Evolutionary conservation across 1,140 invertebrate genomes (phyloP), one percentile per base, ranked within the genome.

Genomic region (Philotrypesis tridentata): DNA sequence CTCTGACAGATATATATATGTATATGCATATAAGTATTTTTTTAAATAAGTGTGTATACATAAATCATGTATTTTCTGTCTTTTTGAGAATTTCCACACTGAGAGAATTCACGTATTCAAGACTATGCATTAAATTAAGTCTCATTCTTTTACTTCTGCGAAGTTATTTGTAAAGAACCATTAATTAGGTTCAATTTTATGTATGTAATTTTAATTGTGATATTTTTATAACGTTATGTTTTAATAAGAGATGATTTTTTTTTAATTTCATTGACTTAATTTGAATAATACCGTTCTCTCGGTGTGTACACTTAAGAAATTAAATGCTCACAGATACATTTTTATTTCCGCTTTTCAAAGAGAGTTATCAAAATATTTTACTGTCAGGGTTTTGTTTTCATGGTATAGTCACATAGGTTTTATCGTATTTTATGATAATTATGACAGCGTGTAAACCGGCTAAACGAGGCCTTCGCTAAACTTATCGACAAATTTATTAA

Each of bases 41-140:
- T 77, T 82, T 70, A 76, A 82, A 82, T 82, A 61, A 77, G 72
- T 77, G 67, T 72, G 23, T 14, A 75, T 12, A 71, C 65, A 76
- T 55, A 43, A 81, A 68, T 43, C 27, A 31, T 43, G 31, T 75
- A 70, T 68, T 31, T 68, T 75, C 48, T 29, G n/a, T 67, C 21
- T 68, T n/a, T 72, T 63, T 72, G 17, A 73, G 3, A n/a, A 60
- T 68, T 81, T 37, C 33, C 1, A 65, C n/a, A 25, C 71, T 37
- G 25, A 33, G 55, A 80, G 70, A 37, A 80, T n/a, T 27, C 31
- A 14, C 21, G 2, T 61, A 21, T 8, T 31, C 2, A 67, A 77
- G 4, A 60, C 11, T 9, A 23, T 6, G 11, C 5, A 14, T 48
- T 48, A 1, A 43, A 55, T 55, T n/a, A 5, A 17, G n/a, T 55